Evolutionary conservation across 2,113 vertebrate species (phyloP).

Genomic region (Todiramphus saurophagus): DNA sequence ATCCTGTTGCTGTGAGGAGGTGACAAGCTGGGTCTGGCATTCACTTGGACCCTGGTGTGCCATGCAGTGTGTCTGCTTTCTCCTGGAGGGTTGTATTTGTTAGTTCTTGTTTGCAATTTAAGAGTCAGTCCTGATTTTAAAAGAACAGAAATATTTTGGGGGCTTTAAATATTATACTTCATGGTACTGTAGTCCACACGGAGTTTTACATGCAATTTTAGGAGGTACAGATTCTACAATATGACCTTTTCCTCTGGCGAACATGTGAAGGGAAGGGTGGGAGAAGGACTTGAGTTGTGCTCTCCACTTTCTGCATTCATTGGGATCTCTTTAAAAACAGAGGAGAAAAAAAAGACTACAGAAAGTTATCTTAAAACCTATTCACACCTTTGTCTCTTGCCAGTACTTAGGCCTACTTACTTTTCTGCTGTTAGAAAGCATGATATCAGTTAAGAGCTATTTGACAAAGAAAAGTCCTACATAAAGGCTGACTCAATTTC

Average conservation of each 20-base stretch:
- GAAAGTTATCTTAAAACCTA: background rate
- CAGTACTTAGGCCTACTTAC: background rate
- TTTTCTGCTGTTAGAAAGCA: background rate
- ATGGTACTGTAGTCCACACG: background rate
- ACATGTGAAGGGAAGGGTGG: background rate
- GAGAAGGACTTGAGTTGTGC: background rate
- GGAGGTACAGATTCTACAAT: background rate
- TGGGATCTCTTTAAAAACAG: background rate
- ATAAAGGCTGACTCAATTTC: background rate
- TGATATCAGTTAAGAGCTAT: background rate
- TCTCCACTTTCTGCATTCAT: background rate
- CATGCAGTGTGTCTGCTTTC: fast-evolving
- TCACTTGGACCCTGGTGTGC: fast-evolving
- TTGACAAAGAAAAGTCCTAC: background rate
- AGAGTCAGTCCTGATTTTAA: background rate
- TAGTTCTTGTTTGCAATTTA: background rate
- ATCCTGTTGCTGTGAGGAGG: background rate
- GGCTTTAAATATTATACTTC: background rate
- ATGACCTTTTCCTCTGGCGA: background rate
- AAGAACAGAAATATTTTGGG: background rate
- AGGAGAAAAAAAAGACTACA: background rate
- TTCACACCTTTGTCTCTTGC: background rate
- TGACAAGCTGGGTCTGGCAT: fast-evolving
- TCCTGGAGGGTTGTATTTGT: background rate
- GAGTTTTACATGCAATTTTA: background rate